Base-by-base conservation (phyloP, 30 jellyfish, hydroid and myxozoan species). In the Cassiopea xamachana region DNA sequence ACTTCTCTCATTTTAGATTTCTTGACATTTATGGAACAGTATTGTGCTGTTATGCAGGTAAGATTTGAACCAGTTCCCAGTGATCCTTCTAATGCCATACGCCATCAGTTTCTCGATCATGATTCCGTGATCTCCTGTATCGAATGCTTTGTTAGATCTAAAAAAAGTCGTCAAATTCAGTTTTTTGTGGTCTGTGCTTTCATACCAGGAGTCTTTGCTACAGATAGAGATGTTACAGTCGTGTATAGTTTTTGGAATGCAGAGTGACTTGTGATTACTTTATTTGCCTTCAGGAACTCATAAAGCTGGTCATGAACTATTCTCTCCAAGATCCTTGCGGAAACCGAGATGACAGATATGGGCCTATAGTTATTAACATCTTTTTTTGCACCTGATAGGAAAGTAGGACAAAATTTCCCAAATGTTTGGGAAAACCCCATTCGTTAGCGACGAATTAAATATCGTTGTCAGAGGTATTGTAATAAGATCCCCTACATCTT, bases 21-120 rank as follows among this genome's bases (percentile, higher is more conserved):
- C 9, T 48, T 79, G 16, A 89, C 73, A n/a, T 84, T 84, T 13
- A 84, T 18, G 3, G 85, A 45, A 51, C 87, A 59, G 49, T 7
- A 47, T 60, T 71, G 75, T 84, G 18, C 87, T 84, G 46, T 69
- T 84, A 14, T 69, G 80, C 60, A 84, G 46, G 45, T 69, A 84
- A 45, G 92, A 84, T 44, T 6, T 46, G 46, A 84, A 84, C 92
- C 92, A 84, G 89, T 75, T 80, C 50, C 79, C 81, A n/a, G 79
- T 68, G 60, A 50, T 62, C 61, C 83, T 72, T 86, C 89, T 51
- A 1, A 84, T 75, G 17, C 87, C 92, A 68, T 68, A 48, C 46
- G 44, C 49, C 67, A 27, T 17, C 48, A 84, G 69, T 71, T 84
- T 68, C 9, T 48, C 87, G 7, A 69, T 2, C 19, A 47, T 45